These are phyloP conservation scores for Lepus oiostolus DNA, from an alignment of 2,797 vertebrate species.

Conservation along the genomic window DNA sequence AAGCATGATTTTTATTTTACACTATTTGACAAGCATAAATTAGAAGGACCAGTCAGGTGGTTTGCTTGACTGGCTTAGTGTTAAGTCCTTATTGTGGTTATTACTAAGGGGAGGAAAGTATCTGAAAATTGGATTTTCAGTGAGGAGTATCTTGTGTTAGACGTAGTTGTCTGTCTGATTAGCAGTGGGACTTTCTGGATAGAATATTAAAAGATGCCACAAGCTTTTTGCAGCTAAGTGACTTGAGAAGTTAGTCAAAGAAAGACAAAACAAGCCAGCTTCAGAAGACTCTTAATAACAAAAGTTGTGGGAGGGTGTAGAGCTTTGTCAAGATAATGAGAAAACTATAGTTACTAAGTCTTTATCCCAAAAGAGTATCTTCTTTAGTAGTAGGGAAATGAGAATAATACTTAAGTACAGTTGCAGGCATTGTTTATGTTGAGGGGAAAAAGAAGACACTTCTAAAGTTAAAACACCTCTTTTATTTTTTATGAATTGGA, in stretches of 20 bases:
- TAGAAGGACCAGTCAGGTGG: not conserved
- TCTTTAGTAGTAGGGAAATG: conserved; percentile 23
- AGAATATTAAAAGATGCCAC: not conserved
- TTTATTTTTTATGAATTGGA: conserved; percentile 75
- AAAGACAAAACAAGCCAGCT: conserved; percentile 1
- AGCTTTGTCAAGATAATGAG: conserved; percentile 3
- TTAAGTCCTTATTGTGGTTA: not conserved
- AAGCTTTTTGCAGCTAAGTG: not conserved
- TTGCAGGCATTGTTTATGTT: conserved; percentile 29
- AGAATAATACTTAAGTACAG: not conserved
- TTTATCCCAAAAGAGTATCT: not conserved
- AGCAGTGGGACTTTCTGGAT: not conserved
- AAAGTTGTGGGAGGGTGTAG: not conserved
- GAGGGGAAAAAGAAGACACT: conserved; percentile 47
- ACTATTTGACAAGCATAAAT: not conserved
- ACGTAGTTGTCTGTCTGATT: not conserved
- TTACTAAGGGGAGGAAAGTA: not conserved
- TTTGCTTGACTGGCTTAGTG: not conserved
- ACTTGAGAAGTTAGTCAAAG: conserved; percentile 19
- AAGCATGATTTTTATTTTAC: too few species aligned
- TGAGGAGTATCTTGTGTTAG: not conserved
- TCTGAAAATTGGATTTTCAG: not conserved
- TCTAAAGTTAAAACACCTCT: conserved; percentile 66
- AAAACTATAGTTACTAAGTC: not conserved
- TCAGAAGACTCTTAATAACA: not conserved